Evolutionary conservation across 2,113 vertebrate genomes (phyloP).

Genomic region (Callocephalon fimbriatum): DNA sequence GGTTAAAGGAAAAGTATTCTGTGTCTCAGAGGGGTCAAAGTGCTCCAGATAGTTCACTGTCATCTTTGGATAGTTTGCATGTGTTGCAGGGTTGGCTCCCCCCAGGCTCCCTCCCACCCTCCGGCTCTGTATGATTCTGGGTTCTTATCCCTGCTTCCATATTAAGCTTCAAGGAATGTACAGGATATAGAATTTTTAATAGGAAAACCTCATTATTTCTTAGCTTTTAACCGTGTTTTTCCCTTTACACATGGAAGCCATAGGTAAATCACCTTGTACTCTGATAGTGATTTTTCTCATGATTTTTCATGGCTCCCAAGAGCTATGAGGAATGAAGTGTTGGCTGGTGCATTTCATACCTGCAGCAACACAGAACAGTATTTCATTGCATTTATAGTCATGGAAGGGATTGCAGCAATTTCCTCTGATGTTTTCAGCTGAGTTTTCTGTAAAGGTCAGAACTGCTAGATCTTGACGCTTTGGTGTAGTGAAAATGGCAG

Average conservation of each 20-base stretch:
- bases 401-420: conserved; percentile 45
- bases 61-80: conserved; percentile 24
- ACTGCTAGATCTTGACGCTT: conserved; percentile 5
- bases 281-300: not conserved
- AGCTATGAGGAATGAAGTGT: conserved; percentile 44
- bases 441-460: conserved; percentile 44
- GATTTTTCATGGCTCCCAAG: conserved; percentile 50
- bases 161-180: conserved; percentile 46
- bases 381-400: conserved; percentile 23
- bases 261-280: conserved; percentile 42
- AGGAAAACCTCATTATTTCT: conserved; percentile 61
- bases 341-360: conserved; percentile 42
- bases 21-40: not conserved
- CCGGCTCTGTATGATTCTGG: not conserved
- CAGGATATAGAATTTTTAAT: not conserved
- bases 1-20: not conserved
- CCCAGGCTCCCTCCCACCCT: not conserved
- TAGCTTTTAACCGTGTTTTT: conserved; percentile 48
- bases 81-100: not conserved
- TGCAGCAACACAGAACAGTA: conserved; percentile 25
- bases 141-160: conserved; percentile 19
- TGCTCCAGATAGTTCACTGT: not conserved
- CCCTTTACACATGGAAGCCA: conserved; percentile 27
- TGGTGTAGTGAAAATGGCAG: not conserved
- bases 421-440: conserved; percentile 43